Evolutionary conservation across 2,113 vertebrate genomes (phyloP), one percentile per base, ranked within the genome.

Genomic region (Xenopus laevis): DNA sequence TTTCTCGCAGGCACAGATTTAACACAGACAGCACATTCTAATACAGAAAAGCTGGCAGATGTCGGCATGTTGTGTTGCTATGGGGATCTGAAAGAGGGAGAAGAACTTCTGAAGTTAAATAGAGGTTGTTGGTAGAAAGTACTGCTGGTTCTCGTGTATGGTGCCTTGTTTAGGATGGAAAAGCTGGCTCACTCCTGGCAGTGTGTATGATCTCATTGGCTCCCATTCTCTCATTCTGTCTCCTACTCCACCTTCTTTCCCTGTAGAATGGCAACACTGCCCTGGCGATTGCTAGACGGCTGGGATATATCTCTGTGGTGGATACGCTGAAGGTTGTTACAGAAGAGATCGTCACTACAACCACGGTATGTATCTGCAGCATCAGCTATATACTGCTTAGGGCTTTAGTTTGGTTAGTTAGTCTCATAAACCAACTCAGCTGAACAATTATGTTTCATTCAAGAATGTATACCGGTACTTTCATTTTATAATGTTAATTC

Each of bases 221-320:
- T 87, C 78, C 0, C 76, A 60, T 77, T 82, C 81, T 84, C 82
- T 84, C 71, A 57, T 2, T 79, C 74, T 74, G 71, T 72, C 47
- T 78, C 77, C 9, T 66, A 80, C 74, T 81, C 61, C 70, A 58
- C 45, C 58, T 81, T 27, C 81, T 63, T 80, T 9, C 33, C 33
- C 77, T 83, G 23, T 87, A 99, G 97, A 98, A 98, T 85, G 97
- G 97, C 73, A 99, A 99, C 88, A 99, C 97, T 0, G 97, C 97
- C 81, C 86, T 99, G 82, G 95, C 97, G 1, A 99, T 99, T 23
- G 97, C 97, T 27, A 92, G 93, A 77, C 92, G 97, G 5, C 91
- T 99, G 83, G 97, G 97, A 78, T 99, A 99, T 78, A 98, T 98
- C 87, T 99, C 97, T 0, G 97, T 99, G 81, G 97, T 99, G 21